Base-by-base conservation (phyloP, 2,888 invertebrate species). In the Tanypteryx hageni region DNA sequence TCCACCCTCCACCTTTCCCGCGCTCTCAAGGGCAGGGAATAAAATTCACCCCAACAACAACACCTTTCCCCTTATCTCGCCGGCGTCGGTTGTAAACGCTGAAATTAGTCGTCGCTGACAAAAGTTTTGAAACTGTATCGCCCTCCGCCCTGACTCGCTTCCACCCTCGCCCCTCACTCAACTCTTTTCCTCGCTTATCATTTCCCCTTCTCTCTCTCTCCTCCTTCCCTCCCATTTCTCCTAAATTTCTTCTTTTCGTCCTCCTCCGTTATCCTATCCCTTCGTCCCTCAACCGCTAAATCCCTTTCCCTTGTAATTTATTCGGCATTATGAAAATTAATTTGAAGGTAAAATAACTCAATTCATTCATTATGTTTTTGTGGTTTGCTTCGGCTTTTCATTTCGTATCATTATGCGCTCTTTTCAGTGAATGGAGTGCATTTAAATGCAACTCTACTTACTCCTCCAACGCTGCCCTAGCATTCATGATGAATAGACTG, bases 41-140 rank as follows among this genome's bases (percentile, higher is more conserved):
- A 89, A 64, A 89, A 89, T 9, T 86, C n/a, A 13, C 16, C 44
- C 18, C 58, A 10, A 31, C 59, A 64, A 31, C 89, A 64, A 86
- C 59, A 86, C 85, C 85, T 27, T 86, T 31, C 89, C 27, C 31
- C 64, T 89, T 89, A 89, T 89, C 89, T 89, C 18, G 4, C 22
- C 8, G 22, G 58, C 22, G 14, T 58, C 16, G 86, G 86, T 27
- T 27, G 85, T 59, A 59, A 86, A 86, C 27, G 59, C 59, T 61
- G 89, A 89, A 89, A 64, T 89, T 89, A 89, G 61, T 89, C 89
- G 18, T 58, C 59, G 27, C 27, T 59, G 89, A 89, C 89, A 89
- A 64, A 89, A 89, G 59, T 27, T 61, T 16, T n/a, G 44, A 18
- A 44, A 44, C 57, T n/a, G 57, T 18, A n/a, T n/a, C 57, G 10